These are phyloP conservation scores for Teleogryllus occipitalis DNA, from an alignment of 1,140 invertebrate species.

Conservation along the genomic window DNA sequence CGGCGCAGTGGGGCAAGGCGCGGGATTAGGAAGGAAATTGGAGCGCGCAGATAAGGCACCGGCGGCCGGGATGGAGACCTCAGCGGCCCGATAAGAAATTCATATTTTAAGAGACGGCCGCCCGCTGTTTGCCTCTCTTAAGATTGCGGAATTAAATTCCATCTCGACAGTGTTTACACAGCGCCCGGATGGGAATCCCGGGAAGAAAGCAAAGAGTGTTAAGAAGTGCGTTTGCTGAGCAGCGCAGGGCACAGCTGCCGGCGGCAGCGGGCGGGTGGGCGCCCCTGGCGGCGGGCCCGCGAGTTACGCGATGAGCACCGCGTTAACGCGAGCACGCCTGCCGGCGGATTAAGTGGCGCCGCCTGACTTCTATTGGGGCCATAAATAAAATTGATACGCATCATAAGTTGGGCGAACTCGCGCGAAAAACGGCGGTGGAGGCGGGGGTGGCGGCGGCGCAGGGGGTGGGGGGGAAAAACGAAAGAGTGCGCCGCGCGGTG, in stretches of 20 bases:
- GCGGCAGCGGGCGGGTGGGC: not conserved
- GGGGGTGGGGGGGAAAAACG: not conserved
- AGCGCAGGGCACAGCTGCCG: too few relatives aligned
- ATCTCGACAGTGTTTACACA: constrained; percentile 4
- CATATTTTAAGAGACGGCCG: constrained; percentile 3
- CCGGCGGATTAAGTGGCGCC: not conserved
- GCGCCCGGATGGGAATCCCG: not conserved
- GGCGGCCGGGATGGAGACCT: not conserved
- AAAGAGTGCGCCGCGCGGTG: not conserved
- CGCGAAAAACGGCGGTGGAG: not conserved
- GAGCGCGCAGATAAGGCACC: not conserved
- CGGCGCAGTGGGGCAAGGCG: not conserved
- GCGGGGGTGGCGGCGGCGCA: too few relatives aligned
- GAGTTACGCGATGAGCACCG: constrained; percentile 2
- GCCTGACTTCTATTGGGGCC: constrained; percentile 2
- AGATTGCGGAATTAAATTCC: constrained; percentile 4
- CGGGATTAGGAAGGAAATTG: constrained; percentile 3
- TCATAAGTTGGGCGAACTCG: constrained; percentile 3
- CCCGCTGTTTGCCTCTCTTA: not conserved
- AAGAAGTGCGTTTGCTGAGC: not conserved
- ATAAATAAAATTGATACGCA: constrained; percentile 6
- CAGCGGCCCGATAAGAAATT: not conserved
- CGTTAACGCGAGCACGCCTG: not conserved
- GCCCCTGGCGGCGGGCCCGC: not conserved
- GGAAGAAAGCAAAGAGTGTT: not conserved